Evolutionary conservation across 2,888 invertebrate genomes (phyloP).

Genomic region (Pteria penguin): DNA sequence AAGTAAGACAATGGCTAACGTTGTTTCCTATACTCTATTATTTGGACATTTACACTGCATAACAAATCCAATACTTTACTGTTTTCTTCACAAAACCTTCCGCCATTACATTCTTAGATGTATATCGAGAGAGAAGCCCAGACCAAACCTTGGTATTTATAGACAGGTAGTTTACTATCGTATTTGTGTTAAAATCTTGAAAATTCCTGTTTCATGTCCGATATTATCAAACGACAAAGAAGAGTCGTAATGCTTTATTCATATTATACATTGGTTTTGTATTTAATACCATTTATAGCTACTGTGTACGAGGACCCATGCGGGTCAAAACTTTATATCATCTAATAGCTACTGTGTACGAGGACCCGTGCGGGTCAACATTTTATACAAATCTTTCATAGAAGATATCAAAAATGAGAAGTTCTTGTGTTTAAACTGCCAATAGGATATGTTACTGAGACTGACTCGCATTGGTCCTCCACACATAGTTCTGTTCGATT

Average conservation of each 20-base stretch:
- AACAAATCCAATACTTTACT: constrained; percentile 88
- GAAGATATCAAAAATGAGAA: no score
- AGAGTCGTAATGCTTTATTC: not conserved
- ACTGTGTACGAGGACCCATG: not conserved
- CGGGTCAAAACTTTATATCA: not conserved
- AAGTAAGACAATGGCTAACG: constrained; percentile 80
- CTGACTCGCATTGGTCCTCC: not conserved
- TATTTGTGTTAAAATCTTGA: not conserved
- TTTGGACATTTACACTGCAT: constrained; percentile 89
- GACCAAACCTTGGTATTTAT: constrained; percentile 7
- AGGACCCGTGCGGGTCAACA: no score
- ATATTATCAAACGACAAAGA: not conserved
- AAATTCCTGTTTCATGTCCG: not conserved
- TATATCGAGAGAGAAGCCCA: constrained; percentile 11
- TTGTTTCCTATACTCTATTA: constrained; percentile 85
- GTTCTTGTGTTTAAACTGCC: no score
- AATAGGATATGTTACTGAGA: no score
- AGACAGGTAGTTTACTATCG: constrained; percentile 24
- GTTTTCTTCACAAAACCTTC: constrained; percentile 87
- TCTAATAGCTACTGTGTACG: no score
- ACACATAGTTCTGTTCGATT: not conserved
- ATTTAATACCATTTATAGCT: no score
- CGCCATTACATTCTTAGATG: constrained; percentile 57
- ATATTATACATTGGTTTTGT: no score
- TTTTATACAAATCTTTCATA: no score